Evolutionary conservation across 2,113 vertebrate species (phyloP).

Genomic region (Haemorhous mexicanus): DNA sequence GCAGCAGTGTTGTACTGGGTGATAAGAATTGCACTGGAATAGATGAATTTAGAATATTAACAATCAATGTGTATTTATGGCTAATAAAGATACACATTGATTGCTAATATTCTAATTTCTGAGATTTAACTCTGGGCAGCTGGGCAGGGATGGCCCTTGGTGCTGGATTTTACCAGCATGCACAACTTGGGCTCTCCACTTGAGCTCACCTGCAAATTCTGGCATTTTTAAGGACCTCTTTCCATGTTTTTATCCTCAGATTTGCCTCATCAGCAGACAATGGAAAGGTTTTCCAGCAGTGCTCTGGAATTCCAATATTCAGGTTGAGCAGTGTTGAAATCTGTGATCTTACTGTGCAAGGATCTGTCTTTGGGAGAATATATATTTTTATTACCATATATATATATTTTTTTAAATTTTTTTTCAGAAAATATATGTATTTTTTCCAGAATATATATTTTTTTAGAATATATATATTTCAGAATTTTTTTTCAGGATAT

Average conservation of each 20-base stretch:
- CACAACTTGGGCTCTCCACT: not conserved
- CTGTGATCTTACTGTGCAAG: not conserved
- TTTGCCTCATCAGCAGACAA: not conserved
- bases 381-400: not conserved
- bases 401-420: not conserved
- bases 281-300: rapidly evolving
- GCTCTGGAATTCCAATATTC: not conserved
- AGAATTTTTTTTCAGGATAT: not conserved
- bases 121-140: not conserved
- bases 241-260: not conserved
- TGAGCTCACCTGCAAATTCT: rapidly evolving
- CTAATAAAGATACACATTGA: too few relatives aligned
- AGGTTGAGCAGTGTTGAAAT: not conserved
- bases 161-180: not conserved
- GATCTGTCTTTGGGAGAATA: not conserved
- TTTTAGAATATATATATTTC: too few relatives aligned
- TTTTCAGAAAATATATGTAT: too few relatives aligned
- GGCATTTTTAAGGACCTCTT: not conserved
- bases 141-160: not conserved
- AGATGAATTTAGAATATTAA: too few relatives aligned
- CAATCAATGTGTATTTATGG: not conserved
- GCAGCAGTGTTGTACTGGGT: not conserved
- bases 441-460: too few relatives aligned
- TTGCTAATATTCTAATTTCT: not conserved
- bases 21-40: not conserved